Percentiles rank a stretch among this genome's conserved stretches.
phyloP scores from a whole-genome alignment of 2,888 invertebrate species.

The Lochmaea crataegi region DNA sequence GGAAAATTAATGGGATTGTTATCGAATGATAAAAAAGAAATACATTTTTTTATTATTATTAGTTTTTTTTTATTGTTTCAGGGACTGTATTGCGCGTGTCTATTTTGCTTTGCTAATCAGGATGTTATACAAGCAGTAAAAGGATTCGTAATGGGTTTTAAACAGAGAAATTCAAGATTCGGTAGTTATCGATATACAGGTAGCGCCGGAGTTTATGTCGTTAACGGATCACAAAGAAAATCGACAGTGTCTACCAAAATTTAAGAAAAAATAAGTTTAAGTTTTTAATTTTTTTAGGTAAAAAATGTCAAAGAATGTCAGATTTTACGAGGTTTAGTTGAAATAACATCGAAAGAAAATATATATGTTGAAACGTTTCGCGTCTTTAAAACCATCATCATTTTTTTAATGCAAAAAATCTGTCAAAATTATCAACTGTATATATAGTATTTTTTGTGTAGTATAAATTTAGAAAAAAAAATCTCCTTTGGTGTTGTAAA shows the following conservation, averaged over 20 bases:
- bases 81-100: constrained; percentile 77
- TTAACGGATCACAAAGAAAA: constrained; percentile 57
- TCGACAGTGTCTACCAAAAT: constrained; percentile 43
- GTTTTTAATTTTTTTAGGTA: neutral
- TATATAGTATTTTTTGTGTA: too few relatives aligned
- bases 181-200: constrained; percentile 59
- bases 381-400: too few relatives aligned
- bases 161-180: constrained; percentile 52
- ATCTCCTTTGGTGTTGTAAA: neutral
- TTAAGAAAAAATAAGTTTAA: constrained; percentile 19
- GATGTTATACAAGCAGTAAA: constrained; percentile 73
- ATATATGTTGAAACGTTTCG: too few relatives aligned
- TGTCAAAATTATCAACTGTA: too few relatives aligned
- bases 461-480: neutral
- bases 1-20: too few relatives aligned
- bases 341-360: too few relatives aligned
- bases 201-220: constrained; percentile 59
- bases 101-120: constrained; percentile 82
- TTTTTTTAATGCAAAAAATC: too few relatives aligned
- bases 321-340: too few relatives aligned
- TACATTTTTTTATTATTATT: too few relatives aligned
- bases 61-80: constrained; percentile 60
- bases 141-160: constrained; percentile 64
- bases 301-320: too few relatives aligned
- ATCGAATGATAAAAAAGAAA: too few relatives aligned